phyloP scores from a whole-genome alignment of 2,888 invertebrate species.

The Lobophora halterata region DNA sequence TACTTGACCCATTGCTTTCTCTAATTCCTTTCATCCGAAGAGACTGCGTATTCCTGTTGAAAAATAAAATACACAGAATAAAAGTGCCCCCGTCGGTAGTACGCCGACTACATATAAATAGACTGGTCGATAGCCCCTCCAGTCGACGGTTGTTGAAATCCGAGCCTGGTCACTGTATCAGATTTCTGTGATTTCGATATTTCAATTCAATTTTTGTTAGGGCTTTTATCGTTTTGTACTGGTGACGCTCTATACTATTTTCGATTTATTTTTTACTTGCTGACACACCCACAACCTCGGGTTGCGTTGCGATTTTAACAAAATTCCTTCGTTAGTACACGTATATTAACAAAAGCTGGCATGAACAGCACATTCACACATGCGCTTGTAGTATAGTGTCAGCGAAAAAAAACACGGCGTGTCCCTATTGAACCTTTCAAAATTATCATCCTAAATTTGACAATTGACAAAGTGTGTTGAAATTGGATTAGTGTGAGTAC shows the following conservation, averaged over 20 bases:
- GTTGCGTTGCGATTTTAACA: too few relatives aligned
- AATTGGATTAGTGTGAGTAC: too few relatives aligned
- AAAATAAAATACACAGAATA: constrained; percentile 14
- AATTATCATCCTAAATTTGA: too few relatives aligned
- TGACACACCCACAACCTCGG: too few relatives aligned
- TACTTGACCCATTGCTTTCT: not conserved
- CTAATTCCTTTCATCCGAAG: not conserved
- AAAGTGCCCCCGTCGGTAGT: not conserved
- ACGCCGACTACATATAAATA: constrained; percentile 44
- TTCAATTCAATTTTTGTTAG: constrained; percentile 9
- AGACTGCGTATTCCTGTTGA: constrained; percentile 11
- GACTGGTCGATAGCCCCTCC: constrained; percentile 46
- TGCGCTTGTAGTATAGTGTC: too few relatives aligned
- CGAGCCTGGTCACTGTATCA: constrained; percentile 21
- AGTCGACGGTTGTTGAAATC: constrained; percentile 16
- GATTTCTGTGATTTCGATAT: constrained; percentile 14
- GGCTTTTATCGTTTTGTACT: not conserved
- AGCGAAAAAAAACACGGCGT: too few relatives aligned
- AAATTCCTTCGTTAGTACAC: too few relatives aligned
- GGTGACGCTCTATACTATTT: not conserved
- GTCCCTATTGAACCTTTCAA: too few relatives aligned
- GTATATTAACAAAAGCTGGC: too few relatives aligned
- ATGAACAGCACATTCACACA: too few relatives aligned
- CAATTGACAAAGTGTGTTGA: too few relatives aligned
- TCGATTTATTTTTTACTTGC: too few relatives aligned